Percentiles rank a stretch among this genome's conserved stretches.
phyloP scores from a whole-genome alignment of 2,888 invertebrate species.

The Oscheius myriophilus region DNA sequence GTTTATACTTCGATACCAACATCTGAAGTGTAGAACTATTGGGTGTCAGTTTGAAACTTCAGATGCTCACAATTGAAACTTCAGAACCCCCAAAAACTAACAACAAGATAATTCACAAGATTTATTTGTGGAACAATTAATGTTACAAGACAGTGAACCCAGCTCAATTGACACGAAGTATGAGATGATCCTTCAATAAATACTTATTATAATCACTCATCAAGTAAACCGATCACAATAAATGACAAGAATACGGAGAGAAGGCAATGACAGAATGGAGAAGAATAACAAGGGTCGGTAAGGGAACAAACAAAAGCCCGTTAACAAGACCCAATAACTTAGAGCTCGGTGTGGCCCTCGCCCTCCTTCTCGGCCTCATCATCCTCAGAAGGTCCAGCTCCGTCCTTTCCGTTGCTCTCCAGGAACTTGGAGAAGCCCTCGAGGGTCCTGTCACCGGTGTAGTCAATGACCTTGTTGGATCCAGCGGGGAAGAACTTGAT shows the following conservation, averaged over 20 bases:
- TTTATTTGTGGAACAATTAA: neutral
- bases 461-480: constrained; percentile 88
- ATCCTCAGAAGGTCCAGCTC: constrained; percentile 71
- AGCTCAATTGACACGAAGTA: constrained; percentile 30
- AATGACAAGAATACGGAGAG: constrained; percentile 25
- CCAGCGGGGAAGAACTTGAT: constrained; percentile 92
- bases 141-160: constrained; percentile 26
- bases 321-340: constrained; percentile 33
- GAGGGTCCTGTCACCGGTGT: constrained; percentile 92
- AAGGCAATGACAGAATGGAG: constrained; percentile 22
- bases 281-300: constrained; percentile 16
- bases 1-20: too few species aligned
- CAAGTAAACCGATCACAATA: constrained; percentile 28
- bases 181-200: constrained; percentile 30
- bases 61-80: too few species aligned
- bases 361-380: constrained; percentile 69
- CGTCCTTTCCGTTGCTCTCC: constrained; percentile 87
- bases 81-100: too few species aligned
- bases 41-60: too few species aligned
- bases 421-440: constrained; percentile 92
- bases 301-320: constrained; percentile 17
- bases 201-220: constrained; percentile 28
- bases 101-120: too few species aligned
- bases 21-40: too few species aligned
- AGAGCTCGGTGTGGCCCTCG: constrained; percentile 54